Percentiles rank a stretch among this genome's conserved stretches.
Conservation (phyloP, 2,797 vertebrate species). For the Valencia hispanica region DNA sequence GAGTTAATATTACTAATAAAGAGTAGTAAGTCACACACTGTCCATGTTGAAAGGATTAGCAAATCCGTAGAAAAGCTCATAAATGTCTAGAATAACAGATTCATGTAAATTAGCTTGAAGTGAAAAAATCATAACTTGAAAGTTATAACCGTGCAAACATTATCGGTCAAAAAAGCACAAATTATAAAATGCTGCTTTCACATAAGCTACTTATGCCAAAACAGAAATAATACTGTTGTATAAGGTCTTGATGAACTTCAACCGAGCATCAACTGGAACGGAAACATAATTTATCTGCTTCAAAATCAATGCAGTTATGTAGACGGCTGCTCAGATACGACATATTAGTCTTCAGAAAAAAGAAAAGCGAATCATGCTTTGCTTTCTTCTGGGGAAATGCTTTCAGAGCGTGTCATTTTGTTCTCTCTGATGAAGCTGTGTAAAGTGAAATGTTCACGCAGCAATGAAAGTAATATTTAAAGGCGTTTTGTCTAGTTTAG, state of each 20-base stretch:
- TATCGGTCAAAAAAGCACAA: neutral
- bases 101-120: neutral
- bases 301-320: conserved; percentile 31
- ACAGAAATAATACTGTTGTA: conserved; percentile 4
- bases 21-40: neutral
- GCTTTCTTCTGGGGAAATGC: conserved; percentile 52
- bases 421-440: conserved; percentile 34
- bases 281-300: conserved; percentile 17
- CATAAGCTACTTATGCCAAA: neutral
- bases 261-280: neutral
- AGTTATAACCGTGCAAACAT: neutral
- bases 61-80: neutral
- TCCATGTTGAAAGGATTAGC: neutral
- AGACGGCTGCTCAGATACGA: conserved; percentile 43
- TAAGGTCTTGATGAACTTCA: neutral
- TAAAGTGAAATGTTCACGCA: conserved; percentile 33
- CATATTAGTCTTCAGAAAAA: conserved; percentile 44
- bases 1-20: neutral
- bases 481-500: conserved; percentile 58
- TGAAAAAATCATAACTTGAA: conserved; percentile 4
- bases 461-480: conserved; percentile 36
- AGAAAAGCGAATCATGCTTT: conserved; percentile 24
- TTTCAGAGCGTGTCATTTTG: conserved; percentile 37
- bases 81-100: neutral
- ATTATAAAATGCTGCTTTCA: conserved; percentile 1